Percentiles rank a stretch among this genome's conserved stretches.
Conservation (phyloP, 2,113 vertebrate species). For the Pelusios castaneus region DNA sequence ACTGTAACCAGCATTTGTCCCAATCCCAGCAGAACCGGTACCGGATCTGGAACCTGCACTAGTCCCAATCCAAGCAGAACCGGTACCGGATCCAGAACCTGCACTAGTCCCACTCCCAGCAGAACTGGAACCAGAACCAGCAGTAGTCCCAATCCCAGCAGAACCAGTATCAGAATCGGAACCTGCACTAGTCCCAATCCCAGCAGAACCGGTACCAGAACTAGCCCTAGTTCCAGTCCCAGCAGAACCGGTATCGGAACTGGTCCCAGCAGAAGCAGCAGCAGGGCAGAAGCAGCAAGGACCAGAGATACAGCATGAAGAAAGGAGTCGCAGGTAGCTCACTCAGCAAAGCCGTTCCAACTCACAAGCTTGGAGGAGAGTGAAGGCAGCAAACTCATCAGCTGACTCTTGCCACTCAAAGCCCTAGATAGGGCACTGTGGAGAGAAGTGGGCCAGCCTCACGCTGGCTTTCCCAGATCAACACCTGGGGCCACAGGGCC, state of each 20-base stretch:
- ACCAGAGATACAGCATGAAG: conserved; percentile 38
- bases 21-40: not conserved
- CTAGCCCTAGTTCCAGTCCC: not conserved
- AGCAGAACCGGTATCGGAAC: no score
- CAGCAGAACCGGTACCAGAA: not conserved
- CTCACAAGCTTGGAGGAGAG: not conserved
- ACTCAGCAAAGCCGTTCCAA: rapidly evolving
- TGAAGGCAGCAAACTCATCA: not conserved
- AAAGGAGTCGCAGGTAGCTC: not conserved
- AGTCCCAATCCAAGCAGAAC: not conserved
- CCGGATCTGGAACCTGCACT: not conserved
- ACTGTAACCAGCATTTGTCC: not conserved
- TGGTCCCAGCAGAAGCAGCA: conserved; percentile 37
- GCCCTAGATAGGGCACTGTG: not conserved
- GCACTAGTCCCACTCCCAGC: no score
- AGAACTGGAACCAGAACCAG: no score
- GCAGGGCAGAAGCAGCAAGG: conserved; percentile 30
- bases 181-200: not conserved
- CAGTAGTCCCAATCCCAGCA: not conserved
- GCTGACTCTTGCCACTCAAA: not conserved
- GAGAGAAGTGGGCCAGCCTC: not conserved
- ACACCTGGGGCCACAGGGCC: not conserved
- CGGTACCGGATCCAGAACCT: not conserved
- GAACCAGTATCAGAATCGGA: no score
- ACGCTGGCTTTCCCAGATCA: not conserved